Conservation (phyloP, 2,113 vertebrate species). For the Equus quagga region DNA sequence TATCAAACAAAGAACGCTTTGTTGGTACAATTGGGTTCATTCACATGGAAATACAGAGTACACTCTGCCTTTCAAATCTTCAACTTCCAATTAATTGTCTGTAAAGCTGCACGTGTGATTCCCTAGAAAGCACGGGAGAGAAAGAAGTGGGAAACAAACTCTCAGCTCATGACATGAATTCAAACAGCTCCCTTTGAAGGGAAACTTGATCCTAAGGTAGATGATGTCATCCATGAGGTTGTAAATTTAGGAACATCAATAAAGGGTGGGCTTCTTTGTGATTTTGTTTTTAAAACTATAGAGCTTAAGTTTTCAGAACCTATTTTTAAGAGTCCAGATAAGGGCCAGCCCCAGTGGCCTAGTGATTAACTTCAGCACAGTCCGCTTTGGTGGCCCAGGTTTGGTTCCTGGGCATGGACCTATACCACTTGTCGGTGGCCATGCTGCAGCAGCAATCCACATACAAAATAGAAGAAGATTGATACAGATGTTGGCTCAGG, state of each 20-base stretch:
- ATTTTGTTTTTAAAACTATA: not conserved
- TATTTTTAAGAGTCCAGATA: not conserved
- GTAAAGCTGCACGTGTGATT: conserved; percentile 9
- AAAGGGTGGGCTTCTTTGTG: not conserved
- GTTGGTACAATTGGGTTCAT: not conserved
- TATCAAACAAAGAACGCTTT: conserved; percentile 26
- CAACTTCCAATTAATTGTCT: not conserved
- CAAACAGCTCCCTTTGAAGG: not conserved
- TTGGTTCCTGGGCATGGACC: too few species aligned
- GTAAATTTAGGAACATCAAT: not conserved
- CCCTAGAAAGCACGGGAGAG: not conserved
- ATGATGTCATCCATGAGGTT: not conserved
- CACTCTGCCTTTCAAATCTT: not conserved
- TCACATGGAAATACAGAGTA: not conserved
- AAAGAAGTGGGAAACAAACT: conserved; percentile 22
- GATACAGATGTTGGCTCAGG: too few species aligned
- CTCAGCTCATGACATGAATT: conserved; percentile 10
- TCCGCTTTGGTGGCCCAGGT: too few species aligned
- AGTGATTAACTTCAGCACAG: too few species aligned
- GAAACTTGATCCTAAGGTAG: not conserved
- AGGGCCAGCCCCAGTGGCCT: too few species aligned
- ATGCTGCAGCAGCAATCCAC: too few species aligned
- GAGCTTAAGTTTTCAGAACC: not conserved
- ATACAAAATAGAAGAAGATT: too few species aligned
- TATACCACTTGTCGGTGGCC: too few species aligned